Evolutionary conservation across 1,140 invertebrate genomes (phyloP).

Genomic region (Trichonephila inaurata): DNA sequence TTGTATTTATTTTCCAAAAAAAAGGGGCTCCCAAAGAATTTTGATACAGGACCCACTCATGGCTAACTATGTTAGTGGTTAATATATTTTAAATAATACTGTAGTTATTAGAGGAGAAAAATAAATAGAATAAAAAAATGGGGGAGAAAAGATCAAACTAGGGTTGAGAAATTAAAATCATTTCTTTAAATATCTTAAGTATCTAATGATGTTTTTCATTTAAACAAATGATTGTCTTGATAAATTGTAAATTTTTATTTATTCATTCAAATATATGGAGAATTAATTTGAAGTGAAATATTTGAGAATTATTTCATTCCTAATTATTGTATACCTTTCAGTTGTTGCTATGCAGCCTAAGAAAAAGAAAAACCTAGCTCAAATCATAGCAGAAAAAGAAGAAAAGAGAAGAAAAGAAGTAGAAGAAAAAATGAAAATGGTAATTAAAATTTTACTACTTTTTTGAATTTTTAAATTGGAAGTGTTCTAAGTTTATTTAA

Average conservation of each 20-base stretch:
- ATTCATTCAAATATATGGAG: background rate
- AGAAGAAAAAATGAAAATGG: conserved; percentile 74
- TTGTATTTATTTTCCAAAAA: no score
- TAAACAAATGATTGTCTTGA: background rate
- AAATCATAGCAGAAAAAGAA: conserved; percentile 77
- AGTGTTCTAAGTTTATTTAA: no score
- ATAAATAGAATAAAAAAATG: no score
- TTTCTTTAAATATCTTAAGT: no score
- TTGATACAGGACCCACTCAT: no score
- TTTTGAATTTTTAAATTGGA: background rate
- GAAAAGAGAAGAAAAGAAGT: conserved; percentile 74
- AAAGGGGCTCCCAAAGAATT: no score
- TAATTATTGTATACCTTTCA: background rate
- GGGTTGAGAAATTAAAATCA: no score
- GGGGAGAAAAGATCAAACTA: no score
- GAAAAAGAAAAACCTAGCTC: conserved; percentile 76
- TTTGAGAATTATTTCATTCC: background rate
- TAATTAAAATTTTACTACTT: conserved; percentile 27
- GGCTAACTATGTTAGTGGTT: no score
- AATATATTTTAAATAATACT: no score
- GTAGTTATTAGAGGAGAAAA: no score
- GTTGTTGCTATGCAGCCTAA: conserved; percentile 69
- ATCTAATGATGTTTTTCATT: background rate
- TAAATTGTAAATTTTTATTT: background rate
- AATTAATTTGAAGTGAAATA: no score